Base-by-base conservation (phyloP, 2,888 invertebrate species). In the Polietes domitor region DNA sequence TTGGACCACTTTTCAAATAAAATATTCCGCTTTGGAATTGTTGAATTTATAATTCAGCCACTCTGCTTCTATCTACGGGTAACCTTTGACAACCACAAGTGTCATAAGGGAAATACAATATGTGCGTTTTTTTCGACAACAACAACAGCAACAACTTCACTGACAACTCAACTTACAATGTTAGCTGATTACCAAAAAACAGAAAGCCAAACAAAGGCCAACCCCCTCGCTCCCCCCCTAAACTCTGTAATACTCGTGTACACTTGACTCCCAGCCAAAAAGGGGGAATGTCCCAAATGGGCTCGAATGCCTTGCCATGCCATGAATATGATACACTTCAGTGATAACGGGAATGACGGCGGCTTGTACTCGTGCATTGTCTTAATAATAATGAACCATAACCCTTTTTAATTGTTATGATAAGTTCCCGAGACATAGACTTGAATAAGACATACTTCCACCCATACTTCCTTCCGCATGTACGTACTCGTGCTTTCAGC, bases 391-490 rank as follows among this genome's bases (percentile, higher is more conserved):
- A 74, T 53, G 43, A 28, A 50, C 58, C 41, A 61, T 68, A 76
- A 79, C 58, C 75, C 70, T 72, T 76, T 76, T 43, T 68, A 68
- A 68, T 68, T 43, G 68, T 68, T 68, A 68, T 68, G 41, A 68
- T 37, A 43, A 41, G 24, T 68, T 68, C 19, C 1, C 17, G 32
- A 63, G 63, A 32, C 63, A 41, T 26, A 65, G 32, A 10, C 21
- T 10, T 65, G 10, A 65, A 65, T 26, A 10, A 17, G 41, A 65
- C 37, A 10, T 19, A 65, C 47, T 47, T 53, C 21, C 37, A 32
- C 2, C 19, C 10, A 65, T 37, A 19, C 65, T 17, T 32, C 9
- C 26, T 28, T 61, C 28, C 5, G 9, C 37, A 37, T 37, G 37
- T 12, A 2, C 1, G 37, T 32, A 32, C 3, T 32, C 1, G 37